Evolutionary conservation across 2,113 vertebrate species (phyloP).

Genomic region (Polypterus bichir): DNA sequence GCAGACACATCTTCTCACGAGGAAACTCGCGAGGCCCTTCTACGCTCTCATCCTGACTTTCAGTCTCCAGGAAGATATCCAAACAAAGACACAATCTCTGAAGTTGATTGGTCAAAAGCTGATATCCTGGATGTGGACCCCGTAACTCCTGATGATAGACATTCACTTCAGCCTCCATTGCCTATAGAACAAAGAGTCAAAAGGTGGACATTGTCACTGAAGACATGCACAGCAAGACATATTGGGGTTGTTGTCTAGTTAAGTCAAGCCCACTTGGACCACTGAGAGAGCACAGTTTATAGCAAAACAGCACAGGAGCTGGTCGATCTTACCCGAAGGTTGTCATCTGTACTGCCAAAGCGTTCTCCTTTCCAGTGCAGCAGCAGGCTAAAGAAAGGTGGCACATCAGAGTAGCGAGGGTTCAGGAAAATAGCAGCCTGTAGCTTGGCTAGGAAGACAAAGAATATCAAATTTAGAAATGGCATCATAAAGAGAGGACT

Average conservation of each 20-base stretch:
- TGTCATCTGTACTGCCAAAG: slow-evolving; percentile 73
- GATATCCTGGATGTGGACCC: slow-evolving; percentile 72
- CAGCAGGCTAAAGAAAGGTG: slow-evolving; percentile 78
- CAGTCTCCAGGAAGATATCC: slow-evolving; percentile 89
- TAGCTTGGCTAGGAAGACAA: slow-evolving; percentile 60
- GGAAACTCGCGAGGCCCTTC: slow-evolving; percentile 93
- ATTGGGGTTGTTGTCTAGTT: not conserved
- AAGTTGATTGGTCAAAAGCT: slow-evolving; percentile 94
- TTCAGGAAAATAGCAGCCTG: slow-evolving; percentile 73
- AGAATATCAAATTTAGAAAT: not conserved
- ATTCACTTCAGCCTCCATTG: slow-evolving; percentile 88
- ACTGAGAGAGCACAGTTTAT: too few species aligned
- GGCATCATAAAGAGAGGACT: too few species aligned
- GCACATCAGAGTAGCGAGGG: slow-evolving; percentile 75
- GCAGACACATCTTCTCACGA: slow-evolving; percentile 93
- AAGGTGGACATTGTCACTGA: not conserved
- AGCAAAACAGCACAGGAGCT: too few species aligned
- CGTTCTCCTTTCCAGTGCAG: slow-evolving; percentile 95
- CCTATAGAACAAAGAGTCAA: slow-evolving; percentile 39
- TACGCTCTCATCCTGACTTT: slow-evolving; percentile 76
- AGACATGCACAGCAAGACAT: too few species aligned
- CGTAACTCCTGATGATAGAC: slow-evolving; percentile 78
- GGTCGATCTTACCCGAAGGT: slow-evolving; percentile 62
- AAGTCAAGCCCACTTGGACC: not conserved
- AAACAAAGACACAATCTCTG: slow-evolving; percentile 80